Evolutionary conservation across 2,797 vertebrate species (phyloP), one percentile per base, ranked within the genome.

Genomic region (Sparus aurata): DNA sequence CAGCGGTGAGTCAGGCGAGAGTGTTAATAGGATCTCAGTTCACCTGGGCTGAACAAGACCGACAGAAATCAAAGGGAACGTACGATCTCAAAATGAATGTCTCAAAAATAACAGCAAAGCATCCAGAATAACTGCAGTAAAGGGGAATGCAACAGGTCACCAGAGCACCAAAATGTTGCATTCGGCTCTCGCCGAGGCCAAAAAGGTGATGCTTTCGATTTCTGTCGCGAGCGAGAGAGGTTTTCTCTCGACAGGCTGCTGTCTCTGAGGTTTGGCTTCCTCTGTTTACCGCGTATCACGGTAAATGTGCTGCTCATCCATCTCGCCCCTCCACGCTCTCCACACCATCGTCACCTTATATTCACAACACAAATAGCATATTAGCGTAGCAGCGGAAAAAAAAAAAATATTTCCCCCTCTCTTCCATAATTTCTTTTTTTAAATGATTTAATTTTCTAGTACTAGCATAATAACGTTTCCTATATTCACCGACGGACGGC

Each of bases 1-100:
- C 74, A 61, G 2, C 55, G 58, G 83, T 90, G 90, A 91, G 82
- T 91, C 85, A 89, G 80, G 65, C 55, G n/a, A 60, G 50, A 59
- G 71, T 50, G 12, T 82, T 88, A 87, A 93, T 83, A 82, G 74
- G 87, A 90, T 90, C 93, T 90, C 76, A 71, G 65, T 69, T 76
- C 59, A 79, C 74, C 17, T 53, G 20, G 43, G 70, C 59, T 75
- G 34, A 67, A 18, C 55, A 45, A 30, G 10, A 79, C n/a, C 58
- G 72, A 55, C 68, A 86, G 77, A 87, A 80, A 75, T 67, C 43
- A 68, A 73, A 58, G 52, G 75, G 82, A 90, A 89, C 47, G 52
- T 34, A 73, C 30, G 53, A 45, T 87, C 69, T 86, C 81, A 84
- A 89, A 85, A 83, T 73, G 50, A 86, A 66, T 9, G 7, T 23